These are phyloP conservation scores for Drosophila prolongata DNA, from an alignment of 2,888 invertebrate species.

Conservation along the genomic window DNA sequence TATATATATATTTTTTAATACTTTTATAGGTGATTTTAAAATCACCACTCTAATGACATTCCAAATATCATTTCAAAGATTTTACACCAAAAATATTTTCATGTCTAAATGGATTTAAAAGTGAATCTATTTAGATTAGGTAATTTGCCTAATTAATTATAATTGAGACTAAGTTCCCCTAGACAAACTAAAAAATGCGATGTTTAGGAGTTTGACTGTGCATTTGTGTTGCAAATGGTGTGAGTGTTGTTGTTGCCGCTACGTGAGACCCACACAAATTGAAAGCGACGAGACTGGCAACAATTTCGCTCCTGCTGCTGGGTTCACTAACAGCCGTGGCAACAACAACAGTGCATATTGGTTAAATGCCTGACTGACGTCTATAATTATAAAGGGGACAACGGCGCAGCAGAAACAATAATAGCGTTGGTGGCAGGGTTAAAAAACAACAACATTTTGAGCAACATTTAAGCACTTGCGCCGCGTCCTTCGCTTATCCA, in stretches of 20 bases:
- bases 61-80: too few species aligned
- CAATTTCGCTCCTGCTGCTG: conserved; percentile 50
- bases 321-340: conserved; percentile 9
- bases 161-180: too few species aligned
- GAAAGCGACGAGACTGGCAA: conserved; percentile 66
- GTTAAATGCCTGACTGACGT: conserved; percentile 80
- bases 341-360: conserved; percentile 57
- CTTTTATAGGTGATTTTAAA: not conserved
- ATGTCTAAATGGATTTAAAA: too few species aligned
- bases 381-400: conserved; percentile 76
- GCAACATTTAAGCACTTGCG: conserved; percentile 64
- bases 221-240: conserved; percentile 24
- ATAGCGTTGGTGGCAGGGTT: conserved; percentile 15
- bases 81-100: too few species aligned
- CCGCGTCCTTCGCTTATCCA: conserved; percentile 12
- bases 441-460: conserved; percentile 54
- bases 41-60: too few species aligned
- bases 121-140: too few species aligned
- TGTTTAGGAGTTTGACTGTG: conserved; percentile 29
- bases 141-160: too few species aligned
- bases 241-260: conserved; percentile 30
- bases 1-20: too few species aligned
- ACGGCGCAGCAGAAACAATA: conserved; percentile 42
- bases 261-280: conserved; percentile 73
- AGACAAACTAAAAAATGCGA: not conserved